Conservation (phyloP, 2,797 vertebrate species). For the Pseudotriccus pelzelni region DNA sequence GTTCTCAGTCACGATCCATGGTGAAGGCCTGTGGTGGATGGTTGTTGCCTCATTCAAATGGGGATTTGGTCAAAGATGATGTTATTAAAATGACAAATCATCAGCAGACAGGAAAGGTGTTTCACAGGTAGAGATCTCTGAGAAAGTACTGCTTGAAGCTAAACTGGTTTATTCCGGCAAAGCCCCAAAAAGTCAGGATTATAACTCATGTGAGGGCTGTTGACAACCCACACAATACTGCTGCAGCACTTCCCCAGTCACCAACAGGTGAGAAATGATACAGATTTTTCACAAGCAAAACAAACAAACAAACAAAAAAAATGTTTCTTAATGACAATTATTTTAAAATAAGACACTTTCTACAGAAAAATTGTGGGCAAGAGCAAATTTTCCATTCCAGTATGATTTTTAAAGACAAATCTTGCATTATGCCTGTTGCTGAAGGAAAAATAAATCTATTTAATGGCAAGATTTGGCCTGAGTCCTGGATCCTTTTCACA, state of each 20-base stretch:
- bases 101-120: not conserved
- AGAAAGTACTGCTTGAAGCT: not conserved
- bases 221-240: not conserved
- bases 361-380: not conserved
- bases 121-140: not conserved
- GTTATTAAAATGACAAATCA: not conserved
- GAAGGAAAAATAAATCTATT: not conserved
- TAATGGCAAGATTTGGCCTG: not conserved
- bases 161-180: not conserved
- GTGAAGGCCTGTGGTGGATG: not conserved
- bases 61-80: not conserved
- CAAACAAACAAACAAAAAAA: not conserved
- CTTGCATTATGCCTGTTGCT: not conserved
- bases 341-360: not conserved
- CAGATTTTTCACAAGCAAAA: not conserved
- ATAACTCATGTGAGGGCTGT: not conserved
- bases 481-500: not conserved
- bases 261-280: not conserved
- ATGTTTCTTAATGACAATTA: not conserved
- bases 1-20: not conserved
- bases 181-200: not conserved
- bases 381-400: not conserved
- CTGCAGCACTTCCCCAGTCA: not conserved
- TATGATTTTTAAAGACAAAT: not conserved
- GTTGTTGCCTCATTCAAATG: not conserved